phyloP scores from a whole-genome alignment of 2,797 vertebrate genomes.

The Halcyon badia region DNA sequence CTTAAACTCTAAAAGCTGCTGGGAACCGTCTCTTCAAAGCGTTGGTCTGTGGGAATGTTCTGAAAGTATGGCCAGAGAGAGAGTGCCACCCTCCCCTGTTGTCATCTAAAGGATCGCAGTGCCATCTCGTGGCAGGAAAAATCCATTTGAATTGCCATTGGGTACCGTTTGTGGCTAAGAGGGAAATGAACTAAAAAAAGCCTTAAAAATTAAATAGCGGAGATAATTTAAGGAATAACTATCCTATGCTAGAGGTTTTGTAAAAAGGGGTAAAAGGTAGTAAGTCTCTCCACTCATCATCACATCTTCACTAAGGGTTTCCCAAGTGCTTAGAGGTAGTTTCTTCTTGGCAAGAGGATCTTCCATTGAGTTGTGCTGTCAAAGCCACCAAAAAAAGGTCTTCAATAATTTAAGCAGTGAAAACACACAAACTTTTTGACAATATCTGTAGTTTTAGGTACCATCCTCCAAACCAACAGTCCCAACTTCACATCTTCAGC shows the following conservation, averaged over 20 bases:
- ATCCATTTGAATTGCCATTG: not conserved
- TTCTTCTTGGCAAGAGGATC: not conserved
- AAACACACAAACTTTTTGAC: not conserved
- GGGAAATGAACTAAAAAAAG: not conserved
- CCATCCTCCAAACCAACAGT: not conserved
- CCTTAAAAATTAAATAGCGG: not conserved
- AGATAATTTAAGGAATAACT: not conserved
- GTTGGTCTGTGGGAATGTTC: not conserved
- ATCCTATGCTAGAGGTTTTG: not conserved
- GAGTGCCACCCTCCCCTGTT: rapidly evolving
- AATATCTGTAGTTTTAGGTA: not conserved
- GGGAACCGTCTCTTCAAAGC: not conserved
- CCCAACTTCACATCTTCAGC: not conserved
- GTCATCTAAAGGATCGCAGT: slow-evolving; percentile 39
- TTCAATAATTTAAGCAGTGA: not conserved
- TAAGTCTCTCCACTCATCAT: not conserved
- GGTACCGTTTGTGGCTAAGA: not conserved
- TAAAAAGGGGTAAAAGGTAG: not conserved
- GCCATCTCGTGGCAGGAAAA: slow-evolving; percentile 67
- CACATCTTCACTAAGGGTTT: not conserved
- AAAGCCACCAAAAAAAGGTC: not conserved
- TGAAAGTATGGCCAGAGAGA: not conserved
- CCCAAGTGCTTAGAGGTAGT: not conserved
- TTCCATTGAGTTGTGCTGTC: not conserved
- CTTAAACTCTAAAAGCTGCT: not conserved